These are phyloP conservation scores for Bellardia bayeri DNA, from an alignment of 2,888 invertebrate species.

Conservation along the genomic window DNA sequence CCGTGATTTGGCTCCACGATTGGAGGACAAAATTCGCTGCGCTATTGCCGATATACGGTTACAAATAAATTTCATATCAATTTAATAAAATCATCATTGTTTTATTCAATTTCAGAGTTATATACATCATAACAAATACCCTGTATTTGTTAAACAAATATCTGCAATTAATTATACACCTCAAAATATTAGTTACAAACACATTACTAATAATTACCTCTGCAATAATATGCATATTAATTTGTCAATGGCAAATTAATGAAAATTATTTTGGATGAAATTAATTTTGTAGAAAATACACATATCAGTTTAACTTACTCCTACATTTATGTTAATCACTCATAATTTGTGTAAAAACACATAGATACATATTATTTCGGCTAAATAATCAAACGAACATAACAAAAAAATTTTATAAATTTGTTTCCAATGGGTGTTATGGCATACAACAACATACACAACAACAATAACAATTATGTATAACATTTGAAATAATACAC, in stretches of 20 bases:
- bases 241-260: not conserved
- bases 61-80: too few species aligned
- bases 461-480: slow-evolving; percentile 26
- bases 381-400: not conserved
- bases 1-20: too few species aligned
- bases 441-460: not conserved
- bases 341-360: not conserved
- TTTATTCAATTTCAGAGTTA: too few species aligned
- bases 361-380: not conserved
- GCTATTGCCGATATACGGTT: too few species aligned
- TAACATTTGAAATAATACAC: not conserved
- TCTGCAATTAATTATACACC: too few species aligned
- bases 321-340: slow-evolving; percentile 12
- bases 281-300: not conserved
- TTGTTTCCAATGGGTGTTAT: slow-evolving; percentile 34
- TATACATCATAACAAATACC: too few species aligned
- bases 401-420: not conserved
- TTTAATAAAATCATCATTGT: too few species aligned
- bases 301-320: not conserved
- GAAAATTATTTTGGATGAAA: not conserved
- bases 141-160: too few species aligned
- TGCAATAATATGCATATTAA: slow-evolving; percentile 23
- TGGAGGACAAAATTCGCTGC: too few species aligned
- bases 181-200: not conserved
- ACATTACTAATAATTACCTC: not conserved